Percentiles rank a stretch among this genome's conserved stretches.
These are phyloP conservation scores for Metacarcinus magister DNA, from an alignment of 2,888 invertebrate species.

Conservation along the genomic window DNA sequence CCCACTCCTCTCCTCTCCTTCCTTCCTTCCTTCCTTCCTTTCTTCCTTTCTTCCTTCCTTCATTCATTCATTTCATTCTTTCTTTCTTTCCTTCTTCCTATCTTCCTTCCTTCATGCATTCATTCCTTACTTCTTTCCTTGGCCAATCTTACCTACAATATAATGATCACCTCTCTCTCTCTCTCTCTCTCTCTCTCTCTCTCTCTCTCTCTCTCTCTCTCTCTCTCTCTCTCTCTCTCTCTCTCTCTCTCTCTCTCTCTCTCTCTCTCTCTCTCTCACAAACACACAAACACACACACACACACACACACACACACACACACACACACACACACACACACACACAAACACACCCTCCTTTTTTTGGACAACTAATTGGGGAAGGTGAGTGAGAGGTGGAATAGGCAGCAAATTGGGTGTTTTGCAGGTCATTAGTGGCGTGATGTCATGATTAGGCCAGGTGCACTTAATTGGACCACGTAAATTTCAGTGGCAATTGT, in stretches of 20 bases:
- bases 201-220: neutral
- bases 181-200: neutral
- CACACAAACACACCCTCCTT: neutral
- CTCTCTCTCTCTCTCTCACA: neutral
- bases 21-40: neutral
- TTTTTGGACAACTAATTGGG: neutral
- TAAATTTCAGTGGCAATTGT: constrained; percentile 13
- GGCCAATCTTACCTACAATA: neutral
- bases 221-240: constrained; percentile 28
- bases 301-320: too few relatives aligned
- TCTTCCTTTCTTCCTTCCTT: neutral
- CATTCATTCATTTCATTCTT: neutral
- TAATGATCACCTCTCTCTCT: neutral
- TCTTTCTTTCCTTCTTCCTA: neutral
- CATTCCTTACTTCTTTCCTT: neutral
- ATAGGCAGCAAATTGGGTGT: constrained; percentile 48
- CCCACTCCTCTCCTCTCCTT: neutral
- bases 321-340: too few relatives aligned
- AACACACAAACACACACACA: too few relatives aligned
- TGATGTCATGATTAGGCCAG: constrained; percentile 45
- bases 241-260: constrained; percentile 26
- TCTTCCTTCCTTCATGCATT: neutral
- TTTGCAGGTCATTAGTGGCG: constrained; percentile 45
- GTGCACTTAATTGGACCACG: constrained; percentile 26
- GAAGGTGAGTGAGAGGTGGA: constrained; percentile 45